Base-by-base conservation (phyloP, 1,140 invertebrate species). In the Diabrotica undecimpunctata region DNA sequence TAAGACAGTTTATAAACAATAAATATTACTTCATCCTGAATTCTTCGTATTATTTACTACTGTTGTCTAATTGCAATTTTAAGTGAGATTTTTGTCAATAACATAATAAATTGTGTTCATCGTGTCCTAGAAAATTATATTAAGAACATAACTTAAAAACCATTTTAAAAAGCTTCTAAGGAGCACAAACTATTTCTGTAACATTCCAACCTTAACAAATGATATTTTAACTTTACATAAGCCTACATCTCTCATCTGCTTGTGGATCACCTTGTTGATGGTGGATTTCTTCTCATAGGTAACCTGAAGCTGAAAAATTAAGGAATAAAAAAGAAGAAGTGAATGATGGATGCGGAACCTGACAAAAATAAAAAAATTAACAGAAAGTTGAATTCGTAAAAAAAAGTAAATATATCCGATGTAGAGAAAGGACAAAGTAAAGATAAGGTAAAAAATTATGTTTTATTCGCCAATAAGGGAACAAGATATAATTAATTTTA, bases 201-300 rank as follows among this genome's bases (percentile, higher is more conserved):
- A 10, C 8, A 50, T 25, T 60, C 46, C n/a, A 46, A 46, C 41
- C 41, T 46, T 46, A 46, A 60, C 38, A 41, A n/a, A 50, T 14
- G 9, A 50, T 7, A 13, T 13, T 9, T 46, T 38, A 14, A 50
- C 39, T 63, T 86, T 81, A 88, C 87, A 88, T 88, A 70, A 88
- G 75, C 68, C 80, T 75, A 77, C 87, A 88, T 70, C 82, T 83
- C 61, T 85, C 85, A 60, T 84, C 80, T 51, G 81, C 81, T 72
- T 83, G 83, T 5, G 83, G 84, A 74, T 87, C 86, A 8, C 84
- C 88, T 74, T 86, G 84, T 70, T 88, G 87, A 73, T 90, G 87
- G 67, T 87, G 87, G 41, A 89, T 79, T 62, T 89, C 87, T 75
- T 90, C 87, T 10, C 81, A 76, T 46, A 78, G 81, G 59, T 66